These are phyloP conservation scores for Pseudomyrmex flavicornis DNA, from an alignment of 1,140 invertebrate genomes.

Conservation along the genomic window DNA sequence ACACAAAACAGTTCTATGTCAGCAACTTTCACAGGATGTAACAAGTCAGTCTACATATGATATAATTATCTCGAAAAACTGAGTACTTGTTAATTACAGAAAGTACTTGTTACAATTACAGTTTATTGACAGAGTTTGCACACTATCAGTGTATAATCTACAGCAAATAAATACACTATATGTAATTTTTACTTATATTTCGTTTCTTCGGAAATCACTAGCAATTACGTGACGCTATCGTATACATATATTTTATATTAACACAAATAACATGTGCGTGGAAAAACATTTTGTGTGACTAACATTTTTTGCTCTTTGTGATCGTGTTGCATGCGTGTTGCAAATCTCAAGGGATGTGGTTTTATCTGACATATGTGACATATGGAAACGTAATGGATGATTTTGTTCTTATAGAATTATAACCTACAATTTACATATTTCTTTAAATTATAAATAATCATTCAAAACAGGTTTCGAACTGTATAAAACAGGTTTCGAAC, in stretches of 20 bases:
- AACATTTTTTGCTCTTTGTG: background rate
- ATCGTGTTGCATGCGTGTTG: constrained; percentile 8
- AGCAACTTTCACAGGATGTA: background rate
- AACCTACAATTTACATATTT: background rate
- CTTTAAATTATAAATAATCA: background rate
- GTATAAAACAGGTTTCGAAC: background rate
- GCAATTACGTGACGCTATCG: background rate
- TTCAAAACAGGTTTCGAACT: background rate
- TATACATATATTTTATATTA: no score
- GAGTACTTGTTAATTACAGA: background rate
- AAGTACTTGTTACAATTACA: background rate
- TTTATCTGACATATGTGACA: background rate
- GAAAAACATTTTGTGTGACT: background rate
- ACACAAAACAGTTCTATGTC: background rate
- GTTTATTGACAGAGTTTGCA: no score
- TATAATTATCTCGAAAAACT: background rate
- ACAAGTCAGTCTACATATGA: background rate
- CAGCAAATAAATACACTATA: background rate
- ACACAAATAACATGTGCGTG: background rate
- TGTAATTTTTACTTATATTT: background rate
- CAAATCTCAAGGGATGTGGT: background rate
- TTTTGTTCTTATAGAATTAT: background rate
- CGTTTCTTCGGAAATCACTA: background rate
- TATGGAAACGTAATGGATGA: background rate
- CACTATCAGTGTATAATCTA: background rate